phyloP scores from a whole-genome alignment of 2,797 vertebrate genomes.

The Melanotaenia pygmaea region DNA sequence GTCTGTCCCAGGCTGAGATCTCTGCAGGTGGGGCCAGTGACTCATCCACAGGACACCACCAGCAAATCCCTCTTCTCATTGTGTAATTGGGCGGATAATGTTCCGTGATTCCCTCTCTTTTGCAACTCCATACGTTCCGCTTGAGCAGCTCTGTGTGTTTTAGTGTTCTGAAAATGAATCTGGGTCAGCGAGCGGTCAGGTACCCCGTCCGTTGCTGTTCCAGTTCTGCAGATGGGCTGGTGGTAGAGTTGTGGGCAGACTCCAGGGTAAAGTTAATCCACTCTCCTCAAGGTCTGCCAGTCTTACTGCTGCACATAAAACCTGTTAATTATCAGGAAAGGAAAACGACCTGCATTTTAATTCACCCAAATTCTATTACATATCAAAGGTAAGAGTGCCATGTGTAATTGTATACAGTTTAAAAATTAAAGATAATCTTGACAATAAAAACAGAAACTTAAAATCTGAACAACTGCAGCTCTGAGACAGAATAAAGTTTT shows the following conservation, averaged over 20 bases:
- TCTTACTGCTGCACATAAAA: constrained; percentile 12
- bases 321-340: background rate
- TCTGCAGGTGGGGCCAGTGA: constrained; percentile 47
- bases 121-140: constrained; percentile 71
- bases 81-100: constrained; percentile 81
- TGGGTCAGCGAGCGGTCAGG: constrained; percentile 77
- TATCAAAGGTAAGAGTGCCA: background rate
- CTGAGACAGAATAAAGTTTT: background rate
- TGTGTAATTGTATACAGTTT: background rate
- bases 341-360: background rate
- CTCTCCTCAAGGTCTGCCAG: background rate
- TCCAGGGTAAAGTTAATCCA: constrained; percentile 35
- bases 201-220: constrained; percentile 45
- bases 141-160: constrained; percentile 69
- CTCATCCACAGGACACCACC: constrained; percentile 49
- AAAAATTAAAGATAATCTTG: background rate
- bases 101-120: constrained; percentile 81
- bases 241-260: constrained; percentile 10
- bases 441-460: background rate
- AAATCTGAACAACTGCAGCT: background rate
- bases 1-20: constrained; percentile 34
- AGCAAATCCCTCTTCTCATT: constrained; percentile 75
- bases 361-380: background rate
- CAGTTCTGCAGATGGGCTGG: constrained; percentile 44
- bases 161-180: constrained; percentile 76